Base-by-base conservation (phyloP, 1,140 invertebrate species). In the Ericerus pela region DNA sequence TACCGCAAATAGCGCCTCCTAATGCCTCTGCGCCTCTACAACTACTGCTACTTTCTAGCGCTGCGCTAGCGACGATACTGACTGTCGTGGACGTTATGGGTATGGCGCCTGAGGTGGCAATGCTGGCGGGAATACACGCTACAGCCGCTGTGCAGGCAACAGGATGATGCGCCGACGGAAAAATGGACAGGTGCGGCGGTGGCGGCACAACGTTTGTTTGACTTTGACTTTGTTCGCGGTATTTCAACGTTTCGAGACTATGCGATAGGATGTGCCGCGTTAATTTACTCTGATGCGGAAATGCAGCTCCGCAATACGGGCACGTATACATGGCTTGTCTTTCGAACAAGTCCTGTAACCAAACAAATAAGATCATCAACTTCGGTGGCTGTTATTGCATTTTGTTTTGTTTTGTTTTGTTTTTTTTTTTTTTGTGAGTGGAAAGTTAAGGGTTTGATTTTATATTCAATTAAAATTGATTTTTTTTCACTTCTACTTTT, bases 21-120 rank as follows among this genome's bases (percentile, higher is more conserved):
- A n/a, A n/a, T n/a, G n/a, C n/a, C n/a, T n/a, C n/a, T n/a, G n/a
- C n/a, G n/a, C n/a, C n/a, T n/a, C n/a, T n/a, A n/a, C n/a, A n/a
- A n/a, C n/a, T 89, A 63, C 84, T 84, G 71, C 86, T 89, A 70
- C 88, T 88, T 71, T 88, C 88, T 76, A 86, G 89, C 59, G 88
- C 75, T 60, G 88, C 85, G 75, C n/a, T n/a, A n/a, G 76, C 66
- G 72, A 70, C 10, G 66, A 66, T 33, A 58, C 70, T 60, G 64
- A 67, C 65, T 59, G 71, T 69, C 62, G 67, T 61, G 53, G 36
- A 33, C 56, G 51, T 54, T 30, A 66, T 64, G 75, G 57, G 70
- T 10, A 11, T 16, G 10, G 31, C 10, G 33, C 70, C 69, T 59
- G 72, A 72, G 65, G 72, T 29, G 67, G 67, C 27, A 38, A 18